Conservation (phyloP, 2,113 vertebrate species). For the Xiphophorus couchianus region DNA sequence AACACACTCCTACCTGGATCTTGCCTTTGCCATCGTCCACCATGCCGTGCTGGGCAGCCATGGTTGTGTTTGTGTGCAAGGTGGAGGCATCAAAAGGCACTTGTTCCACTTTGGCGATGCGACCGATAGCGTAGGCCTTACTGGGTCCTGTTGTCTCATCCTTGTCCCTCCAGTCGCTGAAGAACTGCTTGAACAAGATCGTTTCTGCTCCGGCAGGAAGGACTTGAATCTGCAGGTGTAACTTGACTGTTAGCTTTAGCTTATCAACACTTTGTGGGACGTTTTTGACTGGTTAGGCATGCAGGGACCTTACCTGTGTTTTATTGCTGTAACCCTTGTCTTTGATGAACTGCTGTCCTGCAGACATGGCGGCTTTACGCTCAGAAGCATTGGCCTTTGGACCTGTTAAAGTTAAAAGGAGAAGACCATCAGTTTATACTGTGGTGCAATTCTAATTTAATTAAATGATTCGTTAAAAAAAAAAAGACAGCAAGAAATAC, state of each 20-base stretch:
- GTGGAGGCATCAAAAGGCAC: conserved; percentile 80
- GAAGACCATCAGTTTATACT: no score
- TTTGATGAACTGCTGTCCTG: conserved; percentile 78
- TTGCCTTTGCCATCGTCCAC: conserved; percentile 83
- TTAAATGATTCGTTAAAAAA: neutral
- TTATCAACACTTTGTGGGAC: no score
- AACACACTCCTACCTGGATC: conserved; percentile 70
- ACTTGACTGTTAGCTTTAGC: neutral
- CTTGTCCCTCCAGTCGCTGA: conserved; percentile 81
- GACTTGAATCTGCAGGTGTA: conserved; percentile 75
- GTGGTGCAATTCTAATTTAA: neutral
- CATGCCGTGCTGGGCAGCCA: conserved; percentile 85
- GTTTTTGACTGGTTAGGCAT: neutral
- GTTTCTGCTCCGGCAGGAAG: conserved; percentile 82
- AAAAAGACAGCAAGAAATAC: neutral
- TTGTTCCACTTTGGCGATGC: conserved; percentile 74
- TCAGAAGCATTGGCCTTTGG: conserved; percentile 74
- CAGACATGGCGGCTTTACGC: conserved; percentile 78
- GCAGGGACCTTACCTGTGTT: conserved; percentile 70
- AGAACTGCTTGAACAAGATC: conserved; percentile 83
- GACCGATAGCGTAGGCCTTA: conserved; percentile 76
- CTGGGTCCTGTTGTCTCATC: conserved; percentile 76
- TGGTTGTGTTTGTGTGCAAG: conserved; percentile 77
- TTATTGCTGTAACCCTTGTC: conserved; percentile 77
- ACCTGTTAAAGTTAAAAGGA: conserved; percentile 56